Percentiles rank a stretch among this genome's conserved stretches.
These are phyloP conservation scores for Trimorus sp. DNA, from an alignment of 2,888 invertebrate species.

Conservation along the genomic window DNA sequence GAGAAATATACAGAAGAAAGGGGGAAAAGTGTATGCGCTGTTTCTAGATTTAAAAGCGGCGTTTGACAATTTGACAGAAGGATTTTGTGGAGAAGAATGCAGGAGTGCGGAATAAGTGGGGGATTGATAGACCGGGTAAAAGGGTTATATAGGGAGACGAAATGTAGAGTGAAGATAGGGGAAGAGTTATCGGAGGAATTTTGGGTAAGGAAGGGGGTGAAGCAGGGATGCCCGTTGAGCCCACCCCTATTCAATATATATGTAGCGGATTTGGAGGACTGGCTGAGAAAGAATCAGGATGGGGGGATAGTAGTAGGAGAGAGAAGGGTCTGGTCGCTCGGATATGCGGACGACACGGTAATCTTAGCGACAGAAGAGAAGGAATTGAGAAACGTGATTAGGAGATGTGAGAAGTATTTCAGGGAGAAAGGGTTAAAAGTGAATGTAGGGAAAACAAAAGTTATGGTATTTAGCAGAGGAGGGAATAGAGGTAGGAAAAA, in stretches of 20 bases:
- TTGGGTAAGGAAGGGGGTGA: slow-evolving; percentile 68
- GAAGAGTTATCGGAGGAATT: not conserved
- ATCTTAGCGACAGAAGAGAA: slow-evolving; percentile 11
- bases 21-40: slow-evolving; percentile 1
- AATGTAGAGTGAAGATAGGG: slow-evolving; percentile 10
- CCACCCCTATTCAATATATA: slow-evolving; percentile 75
- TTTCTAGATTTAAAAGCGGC: not conserved
- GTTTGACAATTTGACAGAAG: not conserved
- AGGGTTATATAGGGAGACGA: not conserved
- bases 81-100: slow-evolving; percentile 8
- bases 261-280: slow-evolving; percentile 19
- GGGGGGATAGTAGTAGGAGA: slow-evolving; percentile 11
- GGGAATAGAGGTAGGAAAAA: slow-evolving; percentile 15
- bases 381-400: slow-evolving; percentile 14
- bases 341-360: slow-evolving; percentile 26
- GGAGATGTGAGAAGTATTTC: slow-evolving; percentile 6
- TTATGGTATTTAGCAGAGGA: slow-evolving; percentile 20
- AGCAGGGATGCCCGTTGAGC: slow-evolving; percentile 75
- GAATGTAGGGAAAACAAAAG: slow-evolving; percentile 23
- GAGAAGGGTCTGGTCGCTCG: slow-evolving; percentile 12
- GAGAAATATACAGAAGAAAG: not conserved
- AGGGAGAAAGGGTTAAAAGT: slow-evolving; percentile 2
- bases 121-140: not conserved
- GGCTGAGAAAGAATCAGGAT: slow-evolving; percentile 3
- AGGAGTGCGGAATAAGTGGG: not conserved